A percentile compares a stretch with the other conserved stretches of the same genome.
phyloP scores from a whole-genome alignment of 2,888 invertebrate genomes.

The Macropis europaea region DNA sequence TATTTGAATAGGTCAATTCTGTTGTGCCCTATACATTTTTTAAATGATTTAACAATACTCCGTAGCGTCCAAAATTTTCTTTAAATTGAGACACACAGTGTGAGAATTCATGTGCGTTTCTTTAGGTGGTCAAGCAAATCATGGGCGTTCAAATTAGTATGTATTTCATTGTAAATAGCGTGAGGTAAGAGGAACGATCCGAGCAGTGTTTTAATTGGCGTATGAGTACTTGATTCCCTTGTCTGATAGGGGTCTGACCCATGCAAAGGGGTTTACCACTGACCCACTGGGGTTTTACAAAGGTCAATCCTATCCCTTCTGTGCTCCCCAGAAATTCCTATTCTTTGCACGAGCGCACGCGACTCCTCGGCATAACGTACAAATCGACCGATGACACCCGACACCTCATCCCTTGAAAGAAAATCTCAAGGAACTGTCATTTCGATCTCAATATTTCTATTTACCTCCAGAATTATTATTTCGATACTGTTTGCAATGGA shows the following conservation, averaged over 20 bases:
- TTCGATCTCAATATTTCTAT: neutral
- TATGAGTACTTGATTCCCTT: slow-evolving; percentile 69
- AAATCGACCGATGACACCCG: slow-evolving; percentile 32
- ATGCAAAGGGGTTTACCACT: slow-evolving; percentile 68
- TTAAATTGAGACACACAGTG: too few species aligned
- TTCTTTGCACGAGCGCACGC: slow-evolving; percentile 40
- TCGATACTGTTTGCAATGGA: too few species aligned
- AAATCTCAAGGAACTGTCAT: neutral
- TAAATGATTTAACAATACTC: too few species aligned
- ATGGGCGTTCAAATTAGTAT: slow-evolving; percentile 29
- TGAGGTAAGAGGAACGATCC: slow-evolving; percentile 15
- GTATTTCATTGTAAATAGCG: slow-evolving; percentile 2
- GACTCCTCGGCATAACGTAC: slow-evolving; percentile 37
- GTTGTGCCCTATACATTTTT: too few species aligned
- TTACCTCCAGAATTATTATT: too few species aligned
- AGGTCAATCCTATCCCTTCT: slow-evolving; percentile 53
- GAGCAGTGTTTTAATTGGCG: slow-evolving; percentile 66
- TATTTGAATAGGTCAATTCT: too few species aligned
- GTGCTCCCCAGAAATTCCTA: slow-evolving; percentile 46
- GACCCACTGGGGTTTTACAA: slow-evolving; percentile 68
- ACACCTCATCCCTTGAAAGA: neutral
- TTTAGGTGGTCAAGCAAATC: neutral
- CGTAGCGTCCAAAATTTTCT: too few species aligned
- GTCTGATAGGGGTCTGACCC: slow-evolving; percentile 63
- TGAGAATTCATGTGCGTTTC: too few species aligned